Base-by-base conservation (phyloP, 2,888 invertebrate species). In the Eristalinus aeneus region DNA sequence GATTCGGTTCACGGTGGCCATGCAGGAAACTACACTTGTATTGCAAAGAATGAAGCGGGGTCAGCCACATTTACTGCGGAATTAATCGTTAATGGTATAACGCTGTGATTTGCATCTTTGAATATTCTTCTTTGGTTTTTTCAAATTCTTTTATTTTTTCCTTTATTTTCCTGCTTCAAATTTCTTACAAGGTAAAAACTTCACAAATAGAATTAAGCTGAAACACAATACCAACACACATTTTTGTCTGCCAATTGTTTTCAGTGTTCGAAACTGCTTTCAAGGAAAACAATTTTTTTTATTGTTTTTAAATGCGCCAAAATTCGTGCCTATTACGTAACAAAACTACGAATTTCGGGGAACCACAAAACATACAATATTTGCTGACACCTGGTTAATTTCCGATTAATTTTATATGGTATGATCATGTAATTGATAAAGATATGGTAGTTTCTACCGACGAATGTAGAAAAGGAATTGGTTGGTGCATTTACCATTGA, bases 391-490 rank as follows among this genome's bases (percentile, higher is more conserved):
- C 94, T 89, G 94, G 95, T 58, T 95, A 95, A 90, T 90, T 91
- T 54, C 95, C 95, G 9, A 93, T 95, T 36, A 93, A 93, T 63
- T 94, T 96, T 63, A 91, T 93, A 58, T 96, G 96, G 96, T 93
- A 88, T 79, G 88, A 81, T 36, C 73, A 76, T 2, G 74, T 74
- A 53, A 68, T 89, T 4, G 84, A 88, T 87, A 91, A 91, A 83
- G 93, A 93, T 84, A 91, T 92, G 88, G 94, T 93, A 93, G 91
- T 92, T 36, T 93, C 93, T 88, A 77, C 86, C 10, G 75, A 87
- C 0, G 88, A 88, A 80, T 92, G 93, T 81, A 94, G 94, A 89
- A 92, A 94, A 90, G 92, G 94, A 90, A 94, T 94, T 90, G 94
- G 94, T 94, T 90, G 94, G 94, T 90, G 93, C 94, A 76, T 93